phyloP scores from a whole-genome alignment of 2,888 invertebrate genomes.

The Clostera curtula region DNA sequence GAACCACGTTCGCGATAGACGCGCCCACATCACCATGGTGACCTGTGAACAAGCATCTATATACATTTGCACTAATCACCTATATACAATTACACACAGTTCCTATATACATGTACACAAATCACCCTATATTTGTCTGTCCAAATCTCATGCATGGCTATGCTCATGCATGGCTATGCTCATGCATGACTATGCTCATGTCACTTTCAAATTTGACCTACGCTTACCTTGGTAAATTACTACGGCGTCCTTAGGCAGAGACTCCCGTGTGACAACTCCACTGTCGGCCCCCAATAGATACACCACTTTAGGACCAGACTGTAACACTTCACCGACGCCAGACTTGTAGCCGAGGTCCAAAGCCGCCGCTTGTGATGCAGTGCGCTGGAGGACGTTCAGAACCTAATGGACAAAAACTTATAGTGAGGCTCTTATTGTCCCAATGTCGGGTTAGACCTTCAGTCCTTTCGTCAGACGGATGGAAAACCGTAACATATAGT shows the following conservation, averaged over 20 bases:
- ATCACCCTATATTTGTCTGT: too few relatives aligned
- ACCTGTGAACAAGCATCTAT: constrained; percentile 64
- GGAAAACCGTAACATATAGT: too few relatives aligned
- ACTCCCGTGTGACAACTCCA: constrained; percentile 82
- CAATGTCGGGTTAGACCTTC: too few relatives aligned
- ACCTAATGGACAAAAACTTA: constrained; percentile 71
- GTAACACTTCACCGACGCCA: constrained; percentile 76
- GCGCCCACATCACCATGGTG: constrained; percentile 98
- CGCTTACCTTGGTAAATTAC: constrained; percentile 92
- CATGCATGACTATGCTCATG: too few relatives aligned
- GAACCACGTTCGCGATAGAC: constrained; percentile 90
- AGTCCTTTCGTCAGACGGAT: too few relatives aligned
- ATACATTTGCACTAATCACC: neutral
- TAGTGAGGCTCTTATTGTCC: neutral
- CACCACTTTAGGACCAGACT: constrained; percentile 85
- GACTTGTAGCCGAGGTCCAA: constrained; percentile 95
- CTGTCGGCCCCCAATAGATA: constrained; percentile 97
- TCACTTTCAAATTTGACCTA: too few relatives aligned
- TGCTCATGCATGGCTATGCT: too few relatives aligned
- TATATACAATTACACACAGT: neutral
- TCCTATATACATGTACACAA: too few relatives aligned
- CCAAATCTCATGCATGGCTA: too few relatives aligned
- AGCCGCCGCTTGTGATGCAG: constrained; percentile 95
- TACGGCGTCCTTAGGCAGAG: constrained; percentile 86
- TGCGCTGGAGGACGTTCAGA: constrained; percentile 94